Conservation (phyloP, 2,113 vertebrate genomes). For the Protomyctophum bolini region DNA sequence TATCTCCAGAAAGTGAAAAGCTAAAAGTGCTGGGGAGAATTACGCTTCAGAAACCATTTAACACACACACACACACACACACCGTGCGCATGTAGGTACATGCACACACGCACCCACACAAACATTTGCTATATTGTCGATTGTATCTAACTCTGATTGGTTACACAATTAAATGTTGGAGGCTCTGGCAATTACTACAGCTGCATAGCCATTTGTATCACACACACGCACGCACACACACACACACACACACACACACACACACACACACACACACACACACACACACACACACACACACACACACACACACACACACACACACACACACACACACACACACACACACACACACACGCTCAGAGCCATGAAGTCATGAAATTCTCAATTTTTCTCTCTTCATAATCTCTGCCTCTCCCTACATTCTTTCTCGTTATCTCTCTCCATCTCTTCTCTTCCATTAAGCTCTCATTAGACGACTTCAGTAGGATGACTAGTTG, state of each 20-base stretch:
- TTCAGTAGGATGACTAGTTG: too few species aligned
- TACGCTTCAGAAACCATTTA: constrained; percentile 61
- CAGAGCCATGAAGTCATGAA: background rate
- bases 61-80: constrained; percentile 5
- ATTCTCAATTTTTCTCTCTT: background rate
- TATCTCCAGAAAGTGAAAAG: constrained; percentile 23
- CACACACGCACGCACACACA: background rate
- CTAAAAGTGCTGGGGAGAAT: constrained; percentile 62
- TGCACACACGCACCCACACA: constrained; percentile 14
- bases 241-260: background rate
- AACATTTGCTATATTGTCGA: constrained; percentile 45
- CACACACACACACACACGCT: background rate
- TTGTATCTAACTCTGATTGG: constrained; percentile 43
- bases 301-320: constrained; percentile 6
- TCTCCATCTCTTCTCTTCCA: too few species aligned
- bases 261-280: background rate
- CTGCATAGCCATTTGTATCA: constrained; percentile 25
- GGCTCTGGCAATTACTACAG: constrained; percentile 34
- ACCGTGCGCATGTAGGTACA: constrained; percentile 8
- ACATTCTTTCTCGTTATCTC: too few species aligned
- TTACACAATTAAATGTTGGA: constrained; percentile 51
- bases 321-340: background rate
- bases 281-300: background rate
- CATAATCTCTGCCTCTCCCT: constrained; percentile 11
- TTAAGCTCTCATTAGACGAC: too few species aligned